Conservation (phyloP, 2,113 vertebrate species). For the Hiodon alosoides region DNA sequence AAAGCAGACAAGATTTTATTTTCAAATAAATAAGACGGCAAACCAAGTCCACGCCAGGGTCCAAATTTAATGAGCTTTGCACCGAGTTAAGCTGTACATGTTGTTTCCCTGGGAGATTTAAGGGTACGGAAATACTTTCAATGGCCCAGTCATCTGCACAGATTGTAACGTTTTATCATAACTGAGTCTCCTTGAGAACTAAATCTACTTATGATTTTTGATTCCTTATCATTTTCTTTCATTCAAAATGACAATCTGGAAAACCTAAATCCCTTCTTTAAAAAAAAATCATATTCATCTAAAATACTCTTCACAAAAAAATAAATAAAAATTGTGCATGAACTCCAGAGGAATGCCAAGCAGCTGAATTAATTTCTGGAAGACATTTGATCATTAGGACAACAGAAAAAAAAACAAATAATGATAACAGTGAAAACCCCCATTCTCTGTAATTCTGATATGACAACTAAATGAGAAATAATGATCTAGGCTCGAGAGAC, state of each 20-base stretch:
- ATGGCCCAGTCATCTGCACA: constrained; percentile 37
- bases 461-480: constrained; percentile 65
- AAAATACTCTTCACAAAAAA: constrained; percentile 4
- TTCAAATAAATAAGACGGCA: constrained; percentile 11
- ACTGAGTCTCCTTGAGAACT: constrained; percentile 67
- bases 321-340: constrained; percentile 15
- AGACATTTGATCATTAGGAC: constrained; percentile 54
- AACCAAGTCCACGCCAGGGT: constrained; percentile 16
- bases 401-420: constrained; percentile 54
- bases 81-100: constrained; percentile 21
- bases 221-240: constrained; percentile 66
- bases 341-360: constrained; percentile 12
- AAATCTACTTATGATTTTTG: constrained; percentile 69
- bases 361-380: neutral
- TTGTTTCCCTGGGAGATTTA: constrained; percentile 24
- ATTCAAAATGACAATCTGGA: constrained; percentile 59
- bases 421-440: constrained; percentile 56
- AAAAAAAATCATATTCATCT: constrained; percentile 12
- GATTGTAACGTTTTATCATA: constrained; percentile 56
- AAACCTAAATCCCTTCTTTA: constrained; percentile 53
- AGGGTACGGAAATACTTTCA: constrained; percentile 20
- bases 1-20: neutral
- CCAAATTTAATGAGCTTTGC: constrained; percentile 26
- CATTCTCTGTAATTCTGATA: constrained; percentile 34
- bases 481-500: constrained; percentile 65